phyloP scores from a whole-genome alignment of 2,888 invertebrate genomes.

The Shargacucullia verbasci region DNA sequence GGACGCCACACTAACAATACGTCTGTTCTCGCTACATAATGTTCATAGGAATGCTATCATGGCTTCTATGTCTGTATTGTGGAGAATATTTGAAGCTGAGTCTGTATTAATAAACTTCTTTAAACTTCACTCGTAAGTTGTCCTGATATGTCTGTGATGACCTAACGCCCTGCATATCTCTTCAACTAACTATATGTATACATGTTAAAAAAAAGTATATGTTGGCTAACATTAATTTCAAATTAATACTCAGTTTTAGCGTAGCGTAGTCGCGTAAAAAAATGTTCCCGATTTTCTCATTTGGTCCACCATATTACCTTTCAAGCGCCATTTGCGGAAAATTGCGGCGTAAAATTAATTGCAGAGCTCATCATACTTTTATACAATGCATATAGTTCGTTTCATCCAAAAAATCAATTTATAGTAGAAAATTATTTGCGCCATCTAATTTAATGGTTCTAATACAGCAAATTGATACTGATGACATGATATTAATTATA shows the following conservation, averaged over 20 bases:
- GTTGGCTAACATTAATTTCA: too few species aligned
- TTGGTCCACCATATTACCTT: not conserved
- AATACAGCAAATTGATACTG: constrained; percentile 18
- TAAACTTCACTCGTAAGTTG: too few species aligned
- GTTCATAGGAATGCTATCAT: constrained; percentile 23
- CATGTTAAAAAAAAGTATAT: too few species aligned
- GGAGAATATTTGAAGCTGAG: constrained; percentile 1
- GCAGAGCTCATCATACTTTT: constrained; percentile 27
- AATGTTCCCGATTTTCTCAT: too few species aligned
- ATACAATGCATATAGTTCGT: constrained; percentile 45
- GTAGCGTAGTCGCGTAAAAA: too few species aligned
- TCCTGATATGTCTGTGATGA: too few species aligned
- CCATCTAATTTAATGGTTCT: constrained; percentile 28
- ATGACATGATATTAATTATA: constrained; percentile 24
- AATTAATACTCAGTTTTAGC: too few species aligned
- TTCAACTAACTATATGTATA: too few species aligned
- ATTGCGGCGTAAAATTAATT: constrained; percentile 46
- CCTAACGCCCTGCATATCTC: too few species aligned
- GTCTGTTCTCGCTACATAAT: constrained; percentile 25
- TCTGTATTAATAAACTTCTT: too few species aligned
- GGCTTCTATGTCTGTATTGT: constrained; percentile 7
- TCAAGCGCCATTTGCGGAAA: constrained; percentile 24
- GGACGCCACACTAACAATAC: constrained; percentile 44
- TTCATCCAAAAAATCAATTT: constrained; percentile 47
- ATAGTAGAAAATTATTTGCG: constrained; percentile 32